Conservation (phyloP, 53 echinoderm and acorn worm genomes). For the Echinarachnius parma region DNA sequence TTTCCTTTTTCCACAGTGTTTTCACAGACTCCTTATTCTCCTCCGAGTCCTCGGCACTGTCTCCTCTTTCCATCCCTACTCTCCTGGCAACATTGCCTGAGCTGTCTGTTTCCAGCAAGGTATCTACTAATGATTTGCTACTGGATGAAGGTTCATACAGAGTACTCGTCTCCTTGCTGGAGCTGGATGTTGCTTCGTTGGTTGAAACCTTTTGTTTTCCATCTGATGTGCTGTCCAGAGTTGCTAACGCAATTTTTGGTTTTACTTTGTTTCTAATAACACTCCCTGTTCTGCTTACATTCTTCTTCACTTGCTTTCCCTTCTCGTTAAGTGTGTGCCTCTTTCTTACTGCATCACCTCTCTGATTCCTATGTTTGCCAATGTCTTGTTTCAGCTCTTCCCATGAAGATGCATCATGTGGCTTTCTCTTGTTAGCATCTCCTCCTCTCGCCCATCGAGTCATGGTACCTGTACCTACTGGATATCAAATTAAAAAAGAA, state of each 20-base stretch:
- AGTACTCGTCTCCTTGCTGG: no score
- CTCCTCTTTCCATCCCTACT: neutral
- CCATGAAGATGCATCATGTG: conserved; percentile 85
- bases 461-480: conserved; percentile 59
- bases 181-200: no score
- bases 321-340: no score
- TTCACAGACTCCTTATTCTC: neutral
- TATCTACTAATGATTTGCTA: conserved; percentile 12
- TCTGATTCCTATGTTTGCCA: neutral
- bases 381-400: conserved; percentile 39
- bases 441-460: conserved; percentile 88
- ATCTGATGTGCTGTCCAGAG: no score
- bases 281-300: no score
- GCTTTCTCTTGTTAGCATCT: conserved; percentile 64
- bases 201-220: no score
- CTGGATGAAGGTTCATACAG: neutral
- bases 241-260: no score
- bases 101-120: conserved; percentile 7
- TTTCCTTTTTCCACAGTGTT: conserved; percentile 50
- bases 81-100: neutral
- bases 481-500: no score
- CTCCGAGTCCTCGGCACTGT: neutral
- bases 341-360: neutral
- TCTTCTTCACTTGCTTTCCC: no score
- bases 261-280: no score